Base-by-base conservation (phyloP, 2,888 invertebrate species). In the Pyralis farinalis region DNA sequence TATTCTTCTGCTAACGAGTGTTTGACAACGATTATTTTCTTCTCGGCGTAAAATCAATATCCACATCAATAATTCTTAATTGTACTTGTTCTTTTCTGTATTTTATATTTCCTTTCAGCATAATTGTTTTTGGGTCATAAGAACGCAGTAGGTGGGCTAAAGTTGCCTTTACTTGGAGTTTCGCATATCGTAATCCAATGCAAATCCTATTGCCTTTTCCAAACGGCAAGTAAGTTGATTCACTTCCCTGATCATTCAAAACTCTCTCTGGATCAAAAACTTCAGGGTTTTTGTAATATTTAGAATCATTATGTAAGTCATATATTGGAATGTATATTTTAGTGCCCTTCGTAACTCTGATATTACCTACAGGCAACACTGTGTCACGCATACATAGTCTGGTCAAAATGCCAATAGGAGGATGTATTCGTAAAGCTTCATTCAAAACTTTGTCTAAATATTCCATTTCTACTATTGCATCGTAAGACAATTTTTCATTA, bases 121-220 rank as follows among this genome's bases (percentile, higher is more conserved):
- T 40, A 4, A 49, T 12, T 1, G 72, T 72, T 11, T 55, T 58
- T 0, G 75, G 37, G 9, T 63, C 51, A 33, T 61, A 77, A 20
- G 66, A 44, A 21, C 56, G 63, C 1, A 77, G 32, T 0, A 75
- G 42, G 42, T 76, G 61, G 1, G 63, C 48, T 7, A 74, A 35
- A 0, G 68, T 70, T 25, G 66, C 49, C 29, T 71, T 60, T 0
- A 68, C 50, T 46, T 79, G 80, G 4, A 77, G 40, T 7, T 53
- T 54, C 0, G 76, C 75, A 39, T 67, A 75, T 42, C 74, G 65
- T 44, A 61, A 54, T 44, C 89, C 90, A 1, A 90, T 75, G 45
- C 90, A 90, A 10, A 70, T 59, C 27, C 90, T 63, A 3, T 75
- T 73, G 0, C 89, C 89, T 53, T 65, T 79, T 0, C 90, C 89